These are phyloP conservation scores for Trematomus bernacchii DNA, from an alignment of 2,797 vertebrate species.

Conservation along the genomic window DNA sequence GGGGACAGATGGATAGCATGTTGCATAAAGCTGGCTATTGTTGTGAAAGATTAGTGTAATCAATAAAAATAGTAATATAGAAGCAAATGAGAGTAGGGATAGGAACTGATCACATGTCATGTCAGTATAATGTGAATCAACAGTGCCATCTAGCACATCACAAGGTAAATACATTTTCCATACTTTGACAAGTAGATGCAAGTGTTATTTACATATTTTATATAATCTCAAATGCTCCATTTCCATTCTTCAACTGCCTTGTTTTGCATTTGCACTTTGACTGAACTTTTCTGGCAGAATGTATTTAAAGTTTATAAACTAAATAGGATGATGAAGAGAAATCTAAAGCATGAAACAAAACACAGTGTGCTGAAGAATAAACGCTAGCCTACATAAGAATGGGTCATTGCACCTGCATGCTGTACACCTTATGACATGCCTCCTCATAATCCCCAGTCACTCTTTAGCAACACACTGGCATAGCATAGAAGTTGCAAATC, in stretches of 20 bases:
- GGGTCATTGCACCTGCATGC: constrained; percentile 7
- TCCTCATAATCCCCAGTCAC: constrained; percentile 36
- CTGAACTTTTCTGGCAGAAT: background rate
- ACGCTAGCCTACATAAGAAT: constrained; percentile 18
- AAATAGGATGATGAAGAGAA: background rate
- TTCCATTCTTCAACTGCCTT: background rate
- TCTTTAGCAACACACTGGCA: constrained; percentile 41
- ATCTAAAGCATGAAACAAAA: constrained; percentile 7
- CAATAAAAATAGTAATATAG: background rate
- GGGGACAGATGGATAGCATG: background rate
- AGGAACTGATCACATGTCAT: background rate
- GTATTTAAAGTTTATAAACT: constrained; percentile 8
- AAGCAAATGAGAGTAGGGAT: too few species aligned
- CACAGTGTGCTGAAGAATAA: background rate
- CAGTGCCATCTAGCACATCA: constrained; percentile 57
- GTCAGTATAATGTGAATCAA: constrained; percentile 45
- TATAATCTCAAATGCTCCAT: background rate
- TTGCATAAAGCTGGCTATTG: background rate
- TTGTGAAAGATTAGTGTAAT: background rate
- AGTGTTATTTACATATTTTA: constrained; percentile 1
- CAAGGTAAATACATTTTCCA: constrained; percentile 27
- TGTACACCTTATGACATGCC: constrained; percentile 38
- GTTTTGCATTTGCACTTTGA: background rate
- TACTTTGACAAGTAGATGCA: constrained; percentile 20
- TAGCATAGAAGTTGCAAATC: constrained; percentile 33